phyloP scores from a whole-genome alignment of 2,888 invertebrate genomes.

The Steinernema hermaphroditum region DNA sequence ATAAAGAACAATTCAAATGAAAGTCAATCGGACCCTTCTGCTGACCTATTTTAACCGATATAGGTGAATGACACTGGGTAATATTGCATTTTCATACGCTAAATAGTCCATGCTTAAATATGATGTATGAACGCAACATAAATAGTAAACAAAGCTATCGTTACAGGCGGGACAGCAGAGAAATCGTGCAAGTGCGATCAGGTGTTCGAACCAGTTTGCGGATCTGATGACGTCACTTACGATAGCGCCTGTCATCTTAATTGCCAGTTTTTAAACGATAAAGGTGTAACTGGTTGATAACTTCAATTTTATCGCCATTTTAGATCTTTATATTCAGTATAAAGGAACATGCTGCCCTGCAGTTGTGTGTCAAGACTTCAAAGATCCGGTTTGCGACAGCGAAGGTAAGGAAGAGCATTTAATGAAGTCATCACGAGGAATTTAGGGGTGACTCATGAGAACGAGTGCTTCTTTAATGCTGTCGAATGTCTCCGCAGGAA shows the following conservation, averaged over 20 bases:
- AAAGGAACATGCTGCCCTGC: conserved; percentile 59
- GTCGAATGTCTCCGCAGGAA: conserved; percentile 48
- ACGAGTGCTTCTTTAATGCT: conserved; percentile 55
- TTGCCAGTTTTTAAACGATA: conserved; percentile 43
- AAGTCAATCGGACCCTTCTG: conserved; percentile 5
- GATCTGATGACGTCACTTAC: conserved; percentile 57
- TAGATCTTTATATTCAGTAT: conserved; percentile 53
- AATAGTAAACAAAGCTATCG: too few species aligned
- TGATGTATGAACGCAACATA: too few species aligned
- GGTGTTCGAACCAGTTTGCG: conserved; percentile 58
- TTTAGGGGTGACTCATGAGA: conserved; percentile 53
- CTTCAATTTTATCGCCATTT: conserved; percentile 27
- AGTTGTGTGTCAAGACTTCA: conserved; percentile 45
- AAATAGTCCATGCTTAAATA: not conserved
- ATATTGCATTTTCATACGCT: not conserved
- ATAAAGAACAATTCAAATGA: not conserved
- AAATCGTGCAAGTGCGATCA: conserved; percentile 53
- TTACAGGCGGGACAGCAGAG: not conserved
- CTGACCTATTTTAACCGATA: conserved; percentile 24
- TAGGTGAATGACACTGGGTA: conserved; percentile 3
- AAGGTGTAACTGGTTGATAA: conserved; percentile 29
- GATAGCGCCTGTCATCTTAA: conserved; percentile 55
- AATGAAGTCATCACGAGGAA: conserved; percentile 8
- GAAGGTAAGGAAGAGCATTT: conserved; percentile 43
- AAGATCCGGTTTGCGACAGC: conserved; percentile 56